Conservation (phyloP, 1,140 invertebrate genomes). For the Hylaeus volcanicus region DNA sequence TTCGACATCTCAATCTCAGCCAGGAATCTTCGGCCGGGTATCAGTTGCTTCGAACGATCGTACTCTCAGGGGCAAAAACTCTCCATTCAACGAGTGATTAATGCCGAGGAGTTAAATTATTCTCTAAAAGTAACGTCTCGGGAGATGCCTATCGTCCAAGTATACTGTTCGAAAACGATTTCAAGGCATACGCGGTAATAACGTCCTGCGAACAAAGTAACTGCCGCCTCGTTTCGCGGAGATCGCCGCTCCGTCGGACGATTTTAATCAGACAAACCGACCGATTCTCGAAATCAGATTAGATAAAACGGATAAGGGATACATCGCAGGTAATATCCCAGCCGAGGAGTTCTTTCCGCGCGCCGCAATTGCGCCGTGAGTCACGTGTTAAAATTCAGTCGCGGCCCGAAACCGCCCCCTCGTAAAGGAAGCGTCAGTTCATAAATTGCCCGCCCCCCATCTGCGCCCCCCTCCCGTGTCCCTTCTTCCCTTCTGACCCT, state of each 20-base stretch:
- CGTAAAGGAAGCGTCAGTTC: conserved; percentile 79
- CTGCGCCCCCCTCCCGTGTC: conserved; percentile 19
- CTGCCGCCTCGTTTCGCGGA: conserved; percentile 1
- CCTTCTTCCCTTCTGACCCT: conserved; percentile 19
- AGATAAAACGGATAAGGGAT: conserved; percentile 43
- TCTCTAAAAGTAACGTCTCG: neutral
- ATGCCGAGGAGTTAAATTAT: neutral
- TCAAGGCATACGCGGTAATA: conserved; percentile 14
- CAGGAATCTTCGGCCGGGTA: neutral
- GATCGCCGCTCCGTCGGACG: conserved; percentile 1
- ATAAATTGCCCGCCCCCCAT: conserved; percentile 76
- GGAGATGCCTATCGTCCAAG: neutral
- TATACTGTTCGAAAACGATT: conserved; percentile 20
- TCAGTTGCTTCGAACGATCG: too few relatives aligned
- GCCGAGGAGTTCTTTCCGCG: conserved; percentile 12
- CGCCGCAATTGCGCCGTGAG: conserved; percentile 64
- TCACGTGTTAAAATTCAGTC: conserved; percentile 78
- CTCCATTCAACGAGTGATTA: neutral
- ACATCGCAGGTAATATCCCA: conserved; percentile 21
- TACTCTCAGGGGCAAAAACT: neutral
- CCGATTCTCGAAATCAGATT: conserved; percentile 39
- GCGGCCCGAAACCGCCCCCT: conserved; percentile 69
- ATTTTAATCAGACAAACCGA: conserved; percentile 30
- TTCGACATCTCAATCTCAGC: conserved; percentile 45
- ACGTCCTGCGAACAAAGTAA: conserved; percentile 21